Conservation (phyloP, 2,797 vertebrate species). For the Pristis pectinata region DNA sequence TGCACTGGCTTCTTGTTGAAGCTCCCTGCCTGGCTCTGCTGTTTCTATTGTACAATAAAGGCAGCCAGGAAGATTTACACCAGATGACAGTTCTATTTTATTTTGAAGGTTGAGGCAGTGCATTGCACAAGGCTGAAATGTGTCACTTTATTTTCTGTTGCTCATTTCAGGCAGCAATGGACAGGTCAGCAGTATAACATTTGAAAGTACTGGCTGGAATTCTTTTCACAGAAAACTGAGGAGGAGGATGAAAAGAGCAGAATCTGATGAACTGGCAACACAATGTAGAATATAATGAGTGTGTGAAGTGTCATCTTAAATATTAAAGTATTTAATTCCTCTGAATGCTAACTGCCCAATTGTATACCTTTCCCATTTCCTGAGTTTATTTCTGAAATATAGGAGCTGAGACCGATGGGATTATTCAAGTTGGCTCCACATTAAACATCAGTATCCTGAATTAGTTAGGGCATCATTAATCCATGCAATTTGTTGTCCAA, state of each 20-base stretch:
- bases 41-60: not conserved
- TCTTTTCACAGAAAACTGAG: not conserved
- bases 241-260: not conserved
- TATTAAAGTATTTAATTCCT: not conserved
- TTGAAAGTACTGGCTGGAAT: not conserved
- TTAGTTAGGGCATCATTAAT: not conserved
- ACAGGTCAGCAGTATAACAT: not conserved
- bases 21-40: not conserved
- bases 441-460: not conserved
- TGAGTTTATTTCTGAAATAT: not conserved
- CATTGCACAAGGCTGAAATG: not conserved
- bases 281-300: not conserved
- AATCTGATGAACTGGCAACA: not conserved
- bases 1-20: not conserved
- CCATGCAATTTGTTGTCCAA: not conserved
- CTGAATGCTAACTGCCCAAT: not conserved
- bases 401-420: not conserved
- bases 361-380: not conserved
- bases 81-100: constrained; percentile 2
- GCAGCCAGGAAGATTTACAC: not conserved
- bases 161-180: not conserved
- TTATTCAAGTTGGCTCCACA: not conserved
- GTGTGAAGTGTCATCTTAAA: not conserved
- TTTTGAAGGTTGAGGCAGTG: constrained; percentile 15
- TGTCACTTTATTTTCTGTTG: not conserved